These are phyloP conservation scores for Morelia viridis DNA, from an alignment of 2,797 vertebrate species.

Conservation along the genomic window DNA sequence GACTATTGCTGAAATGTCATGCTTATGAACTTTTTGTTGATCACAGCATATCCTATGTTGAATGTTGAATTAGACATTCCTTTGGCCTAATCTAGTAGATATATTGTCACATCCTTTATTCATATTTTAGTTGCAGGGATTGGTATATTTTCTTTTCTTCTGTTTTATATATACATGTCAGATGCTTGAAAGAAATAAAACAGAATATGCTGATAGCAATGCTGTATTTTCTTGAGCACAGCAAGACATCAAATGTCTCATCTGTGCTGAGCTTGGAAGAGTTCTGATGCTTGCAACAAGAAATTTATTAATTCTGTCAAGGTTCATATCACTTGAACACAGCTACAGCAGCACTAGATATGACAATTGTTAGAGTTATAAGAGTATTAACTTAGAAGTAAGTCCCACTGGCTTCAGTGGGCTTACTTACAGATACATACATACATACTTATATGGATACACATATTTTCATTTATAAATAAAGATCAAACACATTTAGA, in stretches of 20 bases:
- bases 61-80: neutral
- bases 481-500: neutral
- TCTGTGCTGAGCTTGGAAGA: neutral
- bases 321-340: neutral
- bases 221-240: neutral
- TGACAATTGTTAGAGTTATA: neutral
- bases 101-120: neutral
- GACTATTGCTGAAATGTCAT: neutral
- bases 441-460: neutral
- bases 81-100: neutral
- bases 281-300: neutral
- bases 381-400: neutral
- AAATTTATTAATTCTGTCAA: neutral
- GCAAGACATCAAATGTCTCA: neutral
- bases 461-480: neutral
- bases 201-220: neutral
- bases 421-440: neutral
- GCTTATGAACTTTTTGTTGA: neutral
- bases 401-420: neutral
- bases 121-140: neutral
- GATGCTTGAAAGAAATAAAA: neutral
- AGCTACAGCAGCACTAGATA: neutral
- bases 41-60: neutral
- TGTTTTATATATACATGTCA: neutral
- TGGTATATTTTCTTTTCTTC: neutral